Base-by-base conservation (phyloP, 1,140 invertebrate species). In the Drosophila seguyi region DNA sequence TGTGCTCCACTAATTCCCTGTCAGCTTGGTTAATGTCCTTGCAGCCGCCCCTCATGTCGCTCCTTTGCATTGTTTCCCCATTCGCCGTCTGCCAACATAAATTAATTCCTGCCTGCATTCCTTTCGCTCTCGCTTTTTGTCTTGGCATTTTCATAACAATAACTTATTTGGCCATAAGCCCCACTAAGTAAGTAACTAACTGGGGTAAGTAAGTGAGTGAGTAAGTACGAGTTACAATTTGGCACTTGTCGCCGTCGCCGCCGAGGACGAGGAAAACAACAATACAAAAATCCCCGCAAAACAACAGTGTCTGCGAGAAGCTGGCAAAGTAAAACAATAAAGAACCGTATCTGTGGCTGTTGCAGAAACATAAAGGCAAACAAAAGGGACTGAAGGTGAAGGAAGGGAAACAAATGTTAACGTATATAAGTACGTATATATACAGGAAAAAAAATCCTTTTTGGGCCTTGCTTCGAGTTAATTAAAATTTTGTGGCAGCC, bases 141-240 rank as follows among this genome's bases (percentile, higher is more conserved):
- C 55, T 42, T 59, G 52, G 53, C 50, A 59, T 72, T 73, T 59
- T 73, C 69, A 73, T 73, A 73, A 73, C 69, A 73, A 73, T 73
- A 73, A 73, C 69, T 73, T 73, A 73, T 59, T 73, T 18, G 67
- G 52, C 69, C 69, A 61, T 74, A 73, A 73, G 71, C 45, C 71
- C 20, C 47, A 47, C 57, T 74, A 74, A 74, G 75, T 82, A 78
- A 78, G 75, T 77, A 71, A 81, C 56, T 82, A 79, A 82, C 68
- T 82, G 66, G 77, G 77, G 75, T 75, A 82, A 82, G 79, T 81
- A 63, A 81, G 79, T 83, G 59, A 61, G 79, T 79, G 48, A 60
- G 59, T 53, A 42, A 71, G 66, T 52, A 36, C 34, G 52, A 34
- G 60, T 42, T 29, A 58, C 42, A 74, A 59, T 81, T 75, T 74